Conservation (phyloP, 2,888 invertebrate species). For the Unio pictorum region DNA sequence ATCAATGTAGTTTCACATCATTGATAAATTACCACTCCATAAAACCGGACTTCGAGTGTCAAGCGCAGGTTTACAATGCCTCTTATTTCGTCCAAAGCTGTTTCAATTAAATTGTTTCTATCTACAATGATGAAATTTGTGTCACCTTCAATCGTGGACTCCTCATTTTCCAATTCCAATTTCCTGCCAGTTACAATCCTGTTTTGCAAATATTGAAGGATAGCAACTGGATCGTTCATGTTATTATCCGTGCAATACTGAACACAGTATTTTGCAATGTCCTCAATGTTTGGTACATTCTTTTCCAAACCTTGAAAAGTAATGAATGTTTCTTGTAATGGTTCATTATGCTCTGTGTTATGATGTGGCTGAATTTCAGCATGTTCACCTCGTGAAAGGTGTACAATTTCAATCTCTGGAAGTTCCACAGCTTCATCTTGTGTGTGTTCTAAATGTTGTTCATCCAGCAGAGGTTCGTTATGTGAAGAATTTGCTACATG, state of each 20-base stretch:
- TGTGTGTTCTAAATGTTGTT: no score
- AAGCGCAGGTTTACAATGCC: not conserved
- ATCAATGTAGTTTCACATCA: no score
- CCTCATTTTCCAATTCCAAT: slow-evolving; percentile 8
- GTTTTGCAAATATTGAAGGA: not conserved
- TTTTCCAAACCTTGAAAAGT: no score
- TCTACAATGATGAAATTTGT: slow-evolving; percentile 22
- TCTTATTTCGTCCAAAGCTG: slow-evolving; percentile 17
- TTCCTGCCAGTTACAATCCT: slow-evolving; percentile 17
- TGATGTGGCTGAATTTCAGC: not conserved
- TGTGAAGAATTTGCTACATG: not conserved
- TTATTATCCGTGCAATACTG: no score
- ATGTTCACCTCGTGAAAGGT: not conserved
- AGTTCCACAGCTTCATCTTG: no score
- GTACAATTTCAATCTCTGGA: no score
- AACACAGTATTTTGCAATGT: no score
- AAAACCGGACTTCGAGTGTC: slow-evolving; percentile 20
- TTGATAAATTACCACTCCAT: slow-evolving; percentile 10
- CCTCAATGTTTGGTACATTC: no score
- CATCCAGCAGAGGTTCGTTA: no score
- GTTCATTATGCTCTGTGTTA: not conserved
- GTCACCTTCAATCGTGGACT: slow-evolving; percentile 9
- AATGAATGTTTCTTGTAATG: no score
- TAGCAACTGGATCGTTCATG: not conserved
- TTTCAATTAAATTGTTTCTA: slow-evolving; percentile 10